Evolutionary conservation across 1,140 invertebrate species (phyloP), one percentile per base, ranked within the genome.

Genomic region (Drosophila virilis): DNA sequence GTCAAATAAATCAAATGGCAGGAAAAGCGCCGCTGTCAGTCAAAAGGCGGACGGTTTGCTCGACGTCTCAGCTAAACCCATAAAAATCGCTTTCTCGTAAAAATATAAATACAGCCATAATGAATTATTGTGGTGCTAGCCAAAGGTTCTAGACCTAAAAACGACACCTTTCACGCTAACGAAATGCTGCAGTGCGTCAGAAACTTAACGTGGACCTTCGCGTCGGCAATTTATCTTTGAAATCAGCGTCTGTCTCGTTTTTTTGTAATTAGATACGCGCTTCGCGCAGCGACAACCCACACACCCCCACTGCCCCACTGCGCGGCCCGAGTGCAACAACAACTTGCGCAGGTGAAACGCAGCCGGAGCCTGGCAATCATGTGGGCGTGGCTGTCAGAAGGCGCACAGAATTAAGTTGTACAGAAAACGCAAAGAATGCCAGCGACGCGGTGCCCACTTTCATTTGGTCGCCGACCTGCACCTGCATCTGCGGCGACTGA

Each of bases 261-360:
- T 74, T 78, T 85, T 89, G 84, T 88, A 88, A 88, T 88, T 89
- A 88, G 84, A 88, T 88, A 88, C 84, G 84, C 84, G 74, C 74
- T 57, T 64, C 43, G 68, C 43, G 68, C 17, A 62, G 48, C 46
- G n/a, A 52, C 74, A 62, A 72, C 69, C 62, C 64, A 71, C 59
- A 76, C 66, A 57, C 22, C 64, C 45, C 33, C 22, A 28, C 22
- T 28, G 22, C 22, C 22, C 22, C 4, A 28, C 5, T 28, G 22
- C 22, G 22, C 22, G 22, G 4, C 32, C 43, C 42, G 15, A 17
- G 9, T 10, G 17, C 58, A 51, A 22, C 51, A 60, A 48, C 54
- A 40, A 37, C 32, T 40, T 38, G 40, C 15, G 62, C 67, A 76
- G 73, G 77, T 76, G 73, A 66, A 76, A 77, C 65, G 15, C 17